These are phyloP conservation scores for human (Homo sapiens) DNA, from an alignment of 2,113 vertebrate species.

Conservation along the genomic window DNA sequence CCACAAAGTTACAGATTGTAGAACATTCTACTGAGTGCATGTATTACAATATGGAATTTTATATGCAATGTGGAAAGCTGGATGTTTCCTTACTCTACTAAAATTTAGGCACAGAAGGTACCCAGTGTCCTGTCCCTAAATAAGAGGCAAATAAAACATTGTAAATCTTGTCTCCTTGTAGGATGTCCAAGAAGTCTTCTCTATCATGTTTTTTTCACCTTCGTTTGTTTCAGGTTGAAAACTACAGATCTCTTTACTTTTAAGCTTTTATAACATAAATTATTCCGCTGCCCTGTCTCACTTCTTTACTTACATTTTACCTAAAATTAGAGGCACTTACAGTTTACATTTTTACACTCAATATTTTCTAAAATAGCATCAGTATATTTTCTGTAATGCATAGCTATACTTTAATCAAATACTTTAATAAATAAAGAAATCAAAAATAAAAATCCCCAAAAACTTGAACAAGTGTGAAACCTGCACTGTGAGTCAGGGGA, in stretches of 20 bases:
- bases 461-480: background rate
- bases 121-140: background rate
- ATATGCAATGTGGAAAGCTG: background rate
- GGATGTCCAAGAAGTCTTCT: background rate
- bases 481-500: background rate
- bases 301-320: background rate
- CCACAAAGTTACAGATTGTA: background rate
- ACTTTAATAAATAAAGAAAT: background rate
- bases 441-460: background rate
- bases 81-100: background rate
- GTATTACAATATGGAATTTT: background rate
- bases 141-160: background rate
- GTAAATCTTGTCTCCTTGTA: background rate
- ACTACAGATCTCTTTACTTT: background rate
- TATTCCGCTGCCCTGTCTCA: background rate
- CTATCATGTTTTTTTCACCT: background rate
- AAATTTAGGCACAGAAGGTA: background rate
- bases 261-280: background rate
- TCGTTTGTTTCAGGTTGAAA: background rate
- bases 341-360: background rate
- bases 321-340: background rate
- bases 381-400: background rate
- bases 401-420: background rate
- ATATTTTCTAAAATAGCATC: background rate
- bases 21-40: background rate